Evolutionary conservation across 2,797 vertebrate species (phyloP).

Genomic region (Acanthiza pusilla): DNA sequence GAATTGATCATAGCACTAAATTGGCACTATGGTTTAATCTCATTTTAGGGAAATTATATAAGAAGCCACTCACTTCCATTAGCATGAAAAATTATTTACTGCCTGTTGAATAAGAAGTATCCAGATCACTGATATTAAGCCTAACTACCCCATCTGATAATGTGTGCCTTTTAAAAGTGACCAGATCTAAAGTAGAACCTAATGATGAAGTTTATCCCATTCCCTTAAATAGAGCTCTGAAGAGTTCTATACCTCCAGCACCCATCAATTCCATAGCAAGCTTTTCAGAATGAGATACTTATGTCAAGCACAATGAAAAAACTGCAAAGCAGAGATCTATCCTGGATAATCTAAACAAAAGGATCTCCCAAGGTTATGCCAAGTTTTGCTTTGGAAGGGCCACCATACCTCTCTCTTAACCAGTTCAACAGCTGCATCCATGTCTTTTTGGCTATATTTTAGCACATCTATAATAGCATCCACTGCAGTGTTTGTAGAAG

Average conservation of each 20-base stretch:
- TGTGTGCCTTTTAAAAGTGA: neutral
- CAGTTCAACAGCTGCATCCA: slow-evolving; percentile 81
- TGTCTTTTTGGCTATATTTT: slow-evolving; percentile 90
- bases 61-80: rapidly evolving
- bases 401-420: slow-evolving; percentile 72
- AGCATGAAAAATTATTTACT: neutral
- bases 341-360: neutral
- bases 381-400: neutral
- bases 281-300: neutral
- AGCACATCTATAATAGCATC: slow-evolving; percentile 87
- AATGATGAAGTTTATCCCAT: neutral
- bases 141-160: neutral
- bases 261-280: neutral
- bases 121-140: neutral
- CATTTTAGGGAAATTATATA: neutral
- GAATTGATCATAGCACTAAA: neutral
- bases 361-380: neutral
- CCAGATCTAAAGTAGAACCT: neutral
- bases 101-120: neutral
- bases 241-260: neutral
- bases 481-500: slow-evolving; percentile 44
- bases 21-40: neutral
- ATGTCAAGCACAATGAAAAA: neutral
- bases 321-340: neutral
- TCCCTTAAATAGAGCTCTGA: neutral